Base-by-base conservation (phyloP, 2,888 invertebrate genomes). In the Cantharis flavilabris region DNA sequence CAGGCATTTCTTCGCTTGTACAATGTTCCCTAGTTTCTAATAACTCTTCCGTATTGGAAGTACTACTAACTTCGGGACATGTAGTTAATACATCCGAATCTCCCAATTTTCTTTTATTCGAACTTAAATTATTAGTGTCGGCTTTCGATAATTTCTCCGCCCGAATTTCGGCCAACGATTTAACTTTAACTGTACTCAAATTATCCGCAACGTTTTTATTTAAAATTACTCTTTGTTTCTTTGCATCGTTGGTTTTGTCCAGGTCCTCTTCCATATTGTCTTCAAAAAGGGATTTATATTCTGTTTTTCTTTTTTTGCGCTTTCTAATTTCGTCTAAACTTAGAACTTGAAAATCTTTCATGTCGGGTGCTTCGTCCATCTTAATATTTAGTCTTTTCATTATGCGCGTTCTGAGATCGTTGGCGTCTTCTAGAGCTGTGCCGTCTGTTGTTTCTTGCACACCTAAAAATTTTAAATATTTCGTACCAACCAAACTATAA, bases 301-400 rank as follows among this genome's bases (percentile, higher is more conserved):
- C 77, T 20, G 69, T 26, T 73, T 77, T 69, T 10, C 76, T 78
- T 76, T 80, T 73, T 73, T 84, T 82, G 18, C 81, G 78, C 67
- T 77, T 79, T 63, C 83, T 73, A 9, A 91, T 91, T 83, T 91
- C 91, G n/a, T 90, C 90, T 7, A 91, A 85, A 0, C 90, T 89
- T 13, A 91, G 82, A 0, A 91, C 85, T 84, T 90, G 89, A 82
- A 91, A 90, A 81, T 90, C 89, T 20, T 89, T 80, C 28, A 72
- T 64, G 65, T 71, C 33, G 33, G 26, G 14, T 76, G 69, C 76
- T n/a, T 81, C 78, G 9, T 79, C 78, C 26, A 76, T 63, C 73
- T 81, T 78, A 28, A 77, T 78, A 69, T 81, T 81, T 69, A 86
- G 79, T 76, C 86, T 82, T 23, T 84, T 81, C 65, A 86, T 75